These are phyloP conservation scores for Diarsia dahlii DNA, from an alignment of 2,888 invertebrate genomes.

Conservation along the genomic window DNA sequence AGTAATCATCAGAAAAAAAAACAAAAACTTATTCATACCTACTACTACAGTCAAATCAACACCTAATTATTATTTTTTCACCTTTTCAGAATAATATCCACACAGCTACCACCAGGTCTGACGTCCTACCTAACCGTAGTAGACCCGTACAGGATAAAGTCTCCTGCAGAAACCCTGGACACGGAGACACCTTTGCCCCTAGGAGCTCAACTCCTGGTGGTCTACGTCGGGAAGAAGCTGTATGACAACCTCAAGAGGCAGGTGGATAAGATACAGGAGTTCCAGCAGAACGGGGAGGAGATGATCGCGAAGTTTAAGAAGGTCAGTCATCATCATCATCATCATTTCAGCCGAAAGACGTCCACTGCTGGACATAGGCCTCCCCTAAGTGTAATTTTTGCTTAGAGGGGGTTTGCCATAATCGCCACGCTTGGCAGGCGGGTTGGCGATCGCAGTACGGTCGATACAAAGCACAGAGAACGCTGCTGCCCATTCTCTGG, in stretches of 20 bases:
- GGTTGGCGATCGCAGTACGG: too few relatives aligned
- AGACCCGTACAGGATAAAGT: constrained; percentile 96
- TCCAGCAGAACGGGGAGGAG: constrained; percentile 84
- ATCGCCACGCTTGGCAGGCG: too few relatives aligned
- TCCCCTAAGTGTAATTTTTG: too few relatives aligned
- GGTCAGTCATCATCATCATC: too few relatives aligned
- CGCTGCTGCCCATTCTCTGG: too few relatives aligned
- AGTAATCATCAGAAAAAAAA: too few relatives aligned
- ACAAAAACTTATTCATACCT: not conserved
- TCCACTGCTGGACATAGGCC: too few relatives aligned
- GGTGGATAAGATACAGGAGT: constrained; percentile 80
- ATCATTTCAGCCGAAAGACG: too few relatives aligned
- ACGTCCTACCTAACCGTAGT: constrained; percentile 95
- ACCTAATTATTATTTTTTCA: not conserved
- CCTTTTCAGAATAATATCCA: constrained; percentile 94
- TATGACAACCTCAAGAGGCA: constrained; percentile 88
- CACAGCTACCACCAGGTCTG: constrained; percentile 93
- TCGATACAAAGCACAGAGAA: too few relatives aligned
- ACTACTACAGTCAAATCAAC: not conserved
- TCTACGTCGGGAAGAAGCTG: constrained; percentile 93
- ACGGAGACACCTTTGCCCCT: constrained; percentile 94
- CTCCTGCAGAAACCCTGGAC: constrained; percentile 93
- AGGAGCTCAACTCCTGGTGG: constrained; percentile 95
- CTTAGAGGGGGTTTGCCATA: too few relatives aligned
- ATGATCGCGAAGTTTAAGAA: constrained; percentile 85